These are phyloP conservation scores for Drosophila neocordata DNA, from an alignment of 1,140 invertebrate species.

Conservation along the genomic window DNA sequence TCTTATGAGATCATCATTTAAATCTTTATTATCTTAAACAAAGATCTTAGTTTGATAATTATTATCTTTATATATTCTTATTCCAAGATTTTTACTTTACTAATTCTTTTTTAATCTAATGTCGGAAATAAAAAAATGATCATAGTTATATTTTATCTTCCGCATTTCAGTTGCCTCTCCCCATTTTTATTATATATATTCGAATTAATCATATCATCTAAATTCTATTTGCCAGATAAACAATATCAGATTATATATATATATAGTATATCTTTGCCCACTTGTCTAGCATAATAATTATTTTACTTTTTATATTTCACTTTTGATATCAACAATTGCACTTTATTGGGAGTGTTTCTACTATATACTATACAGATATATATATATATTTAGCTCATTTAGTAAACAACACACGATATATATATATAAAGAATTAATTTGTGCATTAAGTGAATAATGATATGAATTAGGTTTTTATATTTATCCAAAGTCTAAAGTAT, in stretches of 20 bases:
- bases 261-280: neutral
- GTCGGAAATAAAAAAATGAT: neutral
- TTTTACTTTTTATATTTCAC: neutral
- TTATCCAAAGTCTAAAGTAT: neutral
- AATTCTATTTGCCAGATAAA: neutral
- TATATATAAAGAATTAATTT: neutral
- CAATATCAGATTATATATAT: neutral
- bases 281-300: neutral
- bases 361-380: too few species aligned
- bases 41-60: too few species aligned
- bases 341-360: neutral
- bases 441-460: neutral
- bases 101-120: too few species aligned
- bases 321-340: too few species aligned
- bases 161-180: neutral
- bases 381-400: neutral
- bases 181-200: neutral
- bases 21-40: too few species aligned
- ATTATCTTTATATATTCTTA: too few species aligned
- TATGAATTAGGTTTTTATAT: too few species aligned
- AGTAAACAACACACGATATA: neutral
- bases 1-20: too few species aligned
- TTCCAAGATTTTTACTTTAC: too few species aligned
- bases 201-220: neutral
- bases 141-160: neutral